Evolutionary conservation across 2,113 vertebrate species (phyloP), one percentile per base, ranked within the genome.

Genomic region (Brevimyrus niger): DNA sequence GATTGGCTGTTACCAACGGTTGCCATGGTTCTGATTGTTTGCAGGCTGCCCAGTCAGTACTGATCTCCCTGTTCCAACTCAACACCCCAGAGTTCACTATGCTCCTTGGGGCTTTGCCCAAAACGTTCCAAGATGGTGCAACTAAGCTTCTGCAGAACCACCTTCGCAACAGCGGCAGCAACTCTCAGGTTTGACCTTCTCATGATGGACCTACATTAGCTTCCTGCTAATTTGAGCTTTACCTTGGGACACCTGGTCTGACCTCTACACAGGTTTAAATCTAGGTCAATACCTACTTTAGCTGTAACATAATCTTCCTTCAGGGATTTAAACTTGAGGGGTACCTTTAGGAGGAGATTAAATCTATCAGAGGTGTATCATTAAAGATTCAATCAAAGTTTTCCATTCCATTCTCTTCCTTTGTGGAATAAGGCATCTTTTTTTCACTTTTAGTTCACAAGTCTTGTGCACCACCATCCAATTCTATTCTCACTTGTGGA

Each of bases 41-140:
- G 91, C 90, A 99, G 98, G 98, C 98, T 21, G 98, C 98, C 2
- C 98, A 98, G 92, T 96, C 96, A 89, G 98, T 99, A 89, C 94
- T 99, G 90, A 98, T 99, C 94, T 96, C 97, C 35, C 94, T 99
- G 92, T 99, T 99, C 92, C 97, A 98, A 94, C 97, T 99, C 88
- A 98, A 99, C 95, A 98, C 98, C 3, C 97, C 98, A 8, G 98
- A 99, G 95, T 99, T 99, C 95, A 97, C 97, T 92, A 99, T 98
- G 98, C 93, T 99, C 0, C 94, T 99, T 91, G 98, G 97, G 89
- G 97, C 97, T 92, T 95, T 98, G 95, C 98, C 98, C 94, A 99
- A 99, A 96, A 98, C 98, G 90, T 98, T 99, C 94, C 98, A 99
- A 94, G 98, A 98, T 91, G 97, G 98, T 90, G 97, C 98, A 93